A percentile compares a stretch with the other conserved stretches of the same genome.
Conservation (phyloP, 2,797 vertebrate genomes). For the Sitta carolinensis region DNA sequence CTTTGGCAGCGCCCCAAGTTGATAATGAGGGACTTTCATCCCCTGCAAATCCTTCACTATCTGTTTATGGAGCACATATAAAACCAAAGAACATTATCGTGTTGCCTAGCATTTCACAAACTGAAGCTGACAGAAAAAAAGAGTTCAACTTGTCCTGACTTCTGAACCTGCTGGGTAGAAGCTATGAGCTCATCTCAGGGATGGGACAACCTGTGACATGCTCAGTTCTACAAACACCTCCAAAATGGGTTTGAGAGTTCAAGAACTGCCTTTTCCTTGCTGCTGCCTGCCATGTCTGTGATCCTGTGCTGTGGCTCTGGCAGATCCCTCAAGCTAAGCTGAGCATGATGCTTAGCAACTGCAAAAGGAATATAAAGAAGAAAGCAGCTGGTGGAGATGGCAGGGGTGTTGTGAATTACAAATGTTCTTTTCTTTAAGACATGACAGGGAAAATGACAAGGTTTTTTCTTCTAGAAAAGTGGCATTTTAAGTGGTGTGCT, state of each 20-base stretch:
- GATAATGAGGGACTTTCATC: not conserved
- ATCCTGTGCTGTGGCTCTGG: not conserved
- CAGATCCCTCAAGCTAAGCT: not conserved
- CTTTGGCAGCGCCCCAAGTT: not conserved
- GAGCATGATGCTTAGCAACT: not conserved
- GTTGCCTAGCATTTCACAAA: not conserved
- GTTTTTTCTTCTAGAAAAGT: not conserved
- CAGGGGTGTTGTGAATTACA: not conserved
- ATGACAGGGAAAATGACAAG: not conserved
- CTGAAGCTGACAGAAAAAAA: not conserved
- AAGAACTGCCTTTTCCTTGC: not conserved
- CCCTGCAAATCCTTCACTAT: not conserved
- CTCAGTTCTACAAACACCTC: not conserved
- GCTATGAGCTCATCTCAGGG: not conserved
- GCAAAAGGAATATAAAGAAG: not conserved
- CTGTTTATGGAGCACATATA: not conserved
- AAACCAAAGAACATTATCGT: not conserved
- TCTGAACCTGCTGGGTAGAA: not conserved
- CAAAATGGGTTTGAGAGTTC: not conserved
- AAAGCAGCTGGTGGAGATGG: not conserved
- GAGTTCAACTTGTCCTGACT: not conserved
- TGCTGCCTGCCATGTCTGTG: not conserved
- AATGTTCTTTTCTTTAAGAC: not conserved
- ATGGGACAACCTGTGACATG: not conserved
- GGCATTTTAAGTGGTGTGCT: not conserved